Evolutionary conservation across 1,140 invertebrate species (phyloP).

Genomic region (Bombus superbus): DNA sequence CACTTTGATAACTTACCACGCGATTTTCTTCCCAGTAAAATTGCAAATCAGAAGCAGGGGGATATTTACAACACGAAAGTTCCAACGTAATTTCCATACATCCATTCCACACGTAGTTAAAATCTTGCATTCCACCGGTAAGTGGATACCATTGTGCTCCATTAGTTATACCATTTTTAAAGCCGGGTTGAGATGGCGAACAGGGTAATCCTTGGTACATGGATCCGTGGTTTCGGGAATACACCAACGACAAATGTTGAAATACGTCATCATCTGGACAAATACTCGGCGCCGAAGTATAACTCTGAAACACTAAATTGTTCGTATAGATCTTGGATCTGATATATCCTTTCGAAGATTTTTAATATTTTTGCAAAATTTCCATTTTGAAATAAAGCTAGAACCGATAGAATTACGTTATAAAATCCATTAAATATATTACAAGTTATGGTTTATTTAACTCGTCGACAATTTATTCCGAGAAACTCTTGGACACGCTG

Average conservation of each 20-base stretch:
- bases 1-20: slow-evolving; percentile 84
- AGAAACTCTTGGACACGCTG: background rate
- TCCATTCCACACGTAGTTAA: slow-evolving; percentile 98
- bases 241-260: slow-evolving; percentile 93
- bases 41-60: slow-evolving; percentile 91
- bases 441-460: background rate
- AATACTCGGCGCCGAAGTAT: slow-evolving; percentile 89
- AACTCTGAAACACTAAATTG: slow-evolving; percentile 89
- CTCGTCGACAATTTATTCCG: background rate
- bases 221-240: slow-evolving; percentile 94
- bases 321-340: slow-evolving; percentile 29
- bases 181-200: slow-evolving; percentile 88
- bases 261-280: slow-evolving; percentile 98
- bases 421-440: background rate
- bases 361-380: too few relatives aligned
- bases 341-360: slow-evolving; percentile 4
- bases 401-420: background rate
- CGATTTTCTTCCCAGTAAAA: slow-evolving; percentile 98
- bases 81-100: slow-evolving; percentile 99
- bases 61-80: slow-evolving; percentile 98
- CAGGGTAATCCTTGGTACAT: slow-evolving; percentile 93
- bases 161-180: slow-evolving; percentile 94
- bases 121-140: slow-evolving; percentile 97
- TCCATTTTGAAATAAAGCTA: background rate
- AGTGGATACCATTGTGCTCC: slow-evolving; percentile 96